phyloP scores from a whole-genome alignment of 2,113 vertebrate genomes.

The Hyla sarda region DNA sequence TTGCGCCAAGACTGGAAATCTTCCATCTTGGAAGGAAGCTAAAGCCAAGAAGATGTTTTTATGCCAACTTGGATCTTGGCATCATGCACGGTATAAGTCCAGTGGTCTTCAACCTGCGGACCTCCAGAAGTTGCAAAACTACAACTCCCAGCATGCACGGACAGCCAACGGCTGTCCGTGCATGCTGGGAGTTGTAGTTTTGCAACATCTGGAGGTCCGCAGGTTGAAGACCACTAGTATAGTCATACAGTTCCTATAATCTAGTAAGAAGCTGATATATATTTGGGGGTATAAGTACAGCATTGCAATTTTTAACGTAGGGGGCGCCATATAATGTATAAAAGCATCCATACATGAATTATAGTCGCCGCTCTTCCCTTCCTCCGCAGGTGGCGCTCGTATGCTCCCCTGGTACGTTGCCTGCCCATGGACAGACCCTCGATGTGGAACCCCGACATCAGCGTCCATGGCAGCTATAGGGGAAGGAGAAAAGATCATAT shows the following conservation, averaged over 20 bases:
- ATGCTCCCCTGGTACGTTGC: constrained; percentile 78
- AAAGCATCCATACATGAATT: background rate
- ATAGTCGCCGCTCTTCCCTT: constrained; percentile 73
- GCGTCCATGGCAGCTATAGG: constrained; percentile 72
- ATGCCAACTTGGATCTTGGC: too few species aligned
- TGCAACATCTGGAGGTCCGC: too few species aligned
- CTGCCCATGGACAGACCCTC: constrained; percentile 84
- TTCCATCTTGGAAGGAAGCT: background rate
- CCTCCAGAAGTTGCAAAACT: too few species aligned
- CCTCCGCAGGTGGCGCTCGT: constrained; percentile 78
- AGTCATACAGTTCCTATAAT: too few species aligned
- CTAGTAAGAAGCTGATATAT: background rate
- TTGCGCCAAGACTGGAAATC: background rate
- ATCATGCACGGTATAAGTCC: too few species aligned
- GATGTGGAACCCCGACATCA: constrained; percentile 76
- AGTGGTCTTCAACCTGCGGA: too few species aligned
- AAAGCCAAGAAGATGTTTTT: background rate
- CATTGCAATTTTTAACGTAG: background rate
- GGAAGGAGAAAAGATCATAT: background rate
- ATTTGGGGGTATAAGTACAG: background rate
- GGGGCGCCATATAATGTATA: background rate
- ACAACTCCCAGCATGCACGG: too few species aligned
- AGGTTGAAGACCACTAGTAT: too few species aligned
- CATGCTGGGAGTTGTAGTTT: too few species aligned
- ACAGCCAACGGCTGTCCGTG: too few species aligned